Evolutionary conservation across 2,797 vertebrate species (phyloP).

Genomic region (Benthosema pterotum): DNA sequence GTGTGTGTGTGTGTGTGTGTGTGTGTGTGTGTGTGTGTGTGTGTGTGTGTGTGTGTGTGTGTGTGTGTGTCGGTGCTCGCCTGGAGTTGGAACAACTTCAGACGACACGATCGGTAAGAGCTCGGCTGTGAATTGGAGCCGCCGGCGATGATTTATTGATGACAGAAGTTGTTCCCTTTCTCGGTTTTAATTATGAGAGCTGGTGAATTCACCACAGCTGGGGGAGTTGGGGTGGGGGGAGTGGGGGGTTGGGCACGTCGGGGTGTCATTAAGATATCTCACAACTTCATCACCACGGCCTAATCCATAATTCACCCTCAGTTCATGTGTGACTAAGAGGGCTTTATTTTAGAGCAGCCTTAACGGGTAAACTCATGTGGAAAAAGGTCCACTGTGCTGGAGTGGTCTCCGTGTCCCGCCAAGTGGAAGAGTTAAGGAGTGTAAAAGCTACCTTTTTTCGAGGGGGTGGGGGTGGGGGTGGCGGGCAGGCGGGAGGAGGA

Average conservation of each 20-base stretch:
- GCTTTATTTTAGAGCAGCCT: conserved; percentile 77
- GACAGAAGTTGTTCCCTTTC: conserved; percentile 68
- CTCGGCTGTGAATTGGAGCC: conserved; percentile 51
- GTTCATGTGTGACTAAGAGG: conserved; percentile 74
- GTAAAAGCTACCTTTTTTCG: conserved; percentile 90
- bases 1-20: conserved; percentile 11
- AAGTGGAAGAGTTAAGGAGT: conserved; percentile 89
- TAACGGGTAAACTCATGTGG: conserved; percentile 82
- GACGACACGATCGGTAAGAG: conserved; percentile 58
- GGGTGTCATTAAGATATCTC: conserved; percentile 78
- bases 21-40: conserved; percentile 11
- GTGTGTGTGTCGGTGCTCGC: conserved; percentile 8
- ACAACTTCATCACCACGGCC: conserved; percentile 74
- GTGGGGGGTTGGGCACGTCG: conserved; percentile 61
- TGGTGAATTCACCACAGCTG: conserved; percentile 70
- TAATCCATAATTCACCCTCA: conserved; percentile 79
- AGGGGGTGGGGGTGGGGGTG: conserved; percentile 51
- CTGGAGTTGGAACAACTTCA: conserved; percentile 53
- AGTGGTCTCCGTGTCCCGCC: conserved; percentile 73
- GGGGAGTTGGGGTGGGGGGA: conserved; percentile 40
- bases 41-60: conserved; percentile 4
- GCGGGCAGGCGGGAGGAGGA: conserved; percentile 12
- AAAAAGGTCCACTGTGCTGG: conserved; percentile 76
- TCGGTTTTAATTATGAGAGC: conserved; percentile 75
- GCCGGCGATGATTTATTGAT: conserved; percentile 77